phyloP scores from a whole-genome alignment of 1,140 invertebrate species.

The Lordiphosa collinella region DNA sequence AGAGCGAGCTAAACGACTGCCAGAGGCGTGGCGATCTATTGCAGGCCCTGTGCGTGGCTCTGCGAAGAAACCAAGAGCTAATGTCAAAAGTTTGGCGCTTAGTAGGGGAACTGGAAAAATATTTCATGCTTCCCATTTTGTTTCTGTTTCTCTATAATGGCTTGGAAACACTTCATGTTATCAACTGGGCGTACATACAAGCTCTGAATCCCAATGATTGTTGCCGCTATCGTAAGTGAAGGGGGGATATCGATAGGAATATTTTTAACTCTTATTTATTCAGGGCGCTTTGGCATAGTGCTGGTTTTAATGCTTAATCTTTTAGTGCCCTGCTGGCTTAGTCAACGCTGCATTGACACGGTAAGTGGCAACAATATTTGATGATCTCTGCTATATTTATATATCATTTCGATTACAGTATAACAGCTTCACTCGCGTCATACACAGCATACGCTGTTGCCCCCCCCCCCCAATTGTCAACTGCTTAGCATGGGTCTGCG shows the following conservation, averaged over 20 bases:
- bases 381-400: too few relatives aligned
- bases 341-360: constrained; percentile 34
- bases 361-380: constrained; percentile 12
- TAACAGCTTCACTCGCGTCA: constrained; percentile 26
- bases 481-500: constrained; percentile 38
- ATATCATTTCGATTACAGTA: constrained; percentile 23
- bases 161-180: constrained; percentile 28
- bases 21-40: constrained; percentile 3
- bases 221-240: constrained; percentile 31
- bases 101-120: constrained; percentile 39
- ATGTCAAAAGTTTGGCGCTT: constrained; percentile 35
- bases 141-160: constrained; percentile 40
- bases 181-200: constrained; percentile 58
- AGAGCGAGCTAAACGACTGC: constrained; percentile 27
- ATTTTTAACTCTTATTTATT: neutral
- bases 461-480: neutral
- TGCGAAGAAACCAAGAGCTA: constrained; percentile 41
- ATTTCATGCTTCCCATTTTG: constrained; percentile 42
- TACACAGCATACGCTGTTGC: constrained; percentile 22
- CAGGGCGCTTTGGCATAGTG: constrained; percentile 23
- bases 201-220: constrained; percentile 18
- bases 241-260: neutral
- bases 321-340: constrained; percentile 33
- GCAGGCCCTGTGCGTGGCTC: constrained; percentile 26
- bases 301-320: constrained; percentile 25